These are phyloP conservation scores for Dicyema japonicum DNA, from an alignment of 1,140 invertebrate genomes.

Conservation along the genomic window DNA sequence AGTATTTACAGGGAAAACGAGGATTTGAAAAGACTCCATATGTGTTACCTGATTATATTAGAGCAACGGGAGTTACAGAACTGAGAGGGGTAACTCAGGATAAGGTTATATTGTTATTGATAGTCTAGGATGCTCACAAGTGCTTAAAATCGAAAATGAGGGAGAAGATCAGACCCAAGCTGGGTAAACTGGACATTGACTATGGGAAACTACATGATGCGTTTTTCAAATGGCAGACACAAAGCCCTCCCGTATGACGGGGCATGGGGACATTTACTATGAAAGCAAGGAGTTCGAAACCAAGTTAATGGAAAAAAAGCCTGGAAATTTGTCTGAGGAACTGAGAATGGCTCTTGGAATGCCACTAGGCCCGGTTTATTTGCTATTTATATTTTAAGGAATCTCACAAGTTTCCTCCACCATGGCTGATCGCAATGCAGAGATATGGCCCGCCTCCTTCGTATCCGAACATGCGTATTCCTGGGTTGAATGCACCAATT, in stretches of 20 bases:
- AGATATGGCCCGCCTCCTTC: conserved; percentile 91
- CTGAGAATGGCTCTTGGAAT: conserved; percentile 75
- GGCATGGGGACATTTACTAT: conserved; percentile 93
- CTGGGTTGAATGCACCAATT: conserved; percentile 30
- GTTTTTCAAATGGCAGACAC: conserved; percentile 97
- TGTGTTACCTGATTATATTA: conserved; percentile 86
- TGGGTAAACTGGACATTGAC: conserved; percentile 97
- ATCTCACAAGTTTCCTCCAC: conserved; percentile 38
- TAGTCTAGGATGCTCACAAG: conserved; percentile 46
- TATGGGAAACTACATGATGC: conserved; percentile 97
- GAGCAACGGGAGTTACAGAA: conserved; percentile 92
- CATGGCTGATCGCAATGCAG: conserved; percentile 98
- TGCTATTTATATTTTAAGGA: conserved; percentile 9
- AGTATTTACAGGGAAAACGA: conserved; percentile 70
- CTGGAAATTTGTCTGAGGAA: conserved; percentile 76
- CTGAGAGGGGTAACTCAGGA: conserved; percentile 92
- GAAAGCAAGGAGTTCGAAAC: conserved; percentile 99
- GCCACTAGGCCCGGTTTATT: conserved; percentile 48
- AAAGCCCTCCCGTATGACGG: conserved; percentile 60
- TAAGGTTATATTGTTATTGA: conserved; percentile 23
- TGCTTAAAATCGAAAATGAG: conserved; percentile 91
- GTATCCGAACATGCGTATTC: conserved; percentile 89
- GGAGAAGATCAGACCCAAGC: conserved; percentile 67
- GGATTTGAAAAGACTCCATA: conserved; percentile 97
- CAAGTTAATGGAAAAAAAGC: conserved; percentile 79